phyloP scores from a whole-genome alignment of 2,888 invertebrate genomes.

The Dynastes grantii region DNA sequence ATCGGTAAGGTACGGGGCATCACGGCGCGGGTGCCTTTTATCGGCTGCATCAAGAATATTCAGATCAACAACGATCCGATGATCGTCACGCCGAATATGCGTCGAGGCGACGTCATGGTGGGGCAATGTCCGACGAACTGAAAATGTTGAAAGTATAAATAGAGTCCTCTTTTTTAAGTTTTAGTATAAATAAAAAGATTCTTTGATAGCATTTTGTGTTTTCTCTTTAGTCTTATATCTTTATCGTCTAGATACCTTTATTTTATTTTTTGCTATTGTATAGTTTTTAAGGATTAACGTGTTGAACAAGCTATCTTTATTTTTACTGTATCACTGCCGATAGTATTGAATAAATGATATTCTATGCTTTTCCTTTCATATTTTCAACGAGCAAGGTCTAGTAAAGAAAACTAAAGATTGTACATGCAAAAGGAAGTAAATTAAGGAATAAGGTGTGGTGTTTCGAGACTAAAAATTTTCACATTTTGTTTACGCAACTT shows the following conservation, averaged over 20 bases:
- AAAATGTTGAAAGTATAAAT: conserved; percentile 53
- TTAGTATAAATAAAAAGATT: conserved; percentile 4
- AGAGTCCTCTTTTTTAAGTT: not conserved
- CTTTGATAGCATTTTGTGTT: conserved; percentile 7
- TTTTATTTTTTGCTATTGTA: no score
- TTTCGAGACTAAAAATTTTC: no score
- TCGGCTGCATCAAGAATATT: conserved; percentile 86
- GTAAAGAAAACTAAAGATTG: no score
- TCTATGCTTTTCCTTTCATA: not conserved
- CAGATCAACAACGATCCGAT: conserved; percentile 74
- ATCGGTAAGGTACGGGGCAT: conserved; percentile 76
- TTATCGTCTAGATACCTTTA: not conserved
- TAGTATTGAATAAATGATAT: conserved; percentile 24
- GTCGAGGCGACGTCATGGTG: conserved; percentile 82
- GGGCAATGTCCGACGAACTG: conserved; percentile 88
- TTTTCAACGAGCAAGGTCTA: not conserved
- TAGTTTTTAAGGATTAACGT: no score
- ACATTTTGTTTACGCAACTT: no score
- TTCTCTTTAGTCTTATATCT: not conserved
- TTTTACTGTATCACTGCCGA: no score
- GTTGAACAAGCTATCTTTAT: no score
- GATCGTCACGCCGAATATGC: conserved; percentile 74
- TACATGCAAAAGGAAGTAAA: no score
- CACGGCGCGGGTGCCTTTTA: conserved; percentile 80
- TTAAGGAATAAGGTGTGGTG: no score